phyloP scores from a whole-genome alignment of 37 sponge, comb jelly and placozoan species.

The Agelas oroides region DNA sequence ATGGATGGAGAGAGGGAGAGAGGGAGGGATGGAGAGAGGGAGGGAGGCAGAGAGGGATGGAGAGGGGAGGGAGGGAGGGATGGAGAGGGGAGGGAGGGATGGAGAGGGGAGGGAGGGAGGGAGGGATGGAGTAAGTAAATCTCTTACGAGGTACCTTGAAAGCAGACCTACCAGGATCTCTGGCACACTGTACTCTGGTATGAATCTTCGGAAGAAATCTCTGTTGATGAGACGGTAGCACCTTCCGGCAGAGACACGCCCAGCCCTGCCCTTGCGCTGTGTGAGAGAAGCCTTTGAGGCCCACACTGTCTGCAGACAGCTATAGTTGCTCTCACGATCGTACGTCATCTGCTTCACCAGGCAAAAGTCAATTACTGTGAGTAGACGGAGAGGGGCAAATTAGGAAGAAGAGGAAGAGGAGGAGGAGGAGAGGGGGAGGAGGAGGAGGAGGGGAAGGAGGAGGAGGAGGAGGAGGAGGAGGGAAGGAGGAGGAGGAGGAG shows the following conservation, averaged over 20 bases:
- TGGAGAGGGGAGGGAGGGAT: neutral
- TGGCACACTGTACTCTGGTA: conserved; percentile 72
- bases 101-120: neutral
- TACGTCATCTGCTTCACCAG: conserved; percentile 91
- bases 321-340: conserved; percentile 83
- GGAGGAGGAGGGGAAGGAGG: neutral
- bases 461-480: neutral
- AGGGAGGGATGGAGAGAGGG: conserved; percentile 2
- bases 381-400: neutral
- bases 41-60: neutral
- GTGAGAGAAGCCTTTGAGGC: conserved; percentile 87
- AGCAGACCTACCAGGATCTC: conserved; percentile 83
- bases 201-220: conserved; percentile 53
- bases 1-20: neutral
- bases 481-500: neutral
- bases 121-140: neutral
- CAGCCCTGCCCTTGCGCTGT: conserved; percentile 95
- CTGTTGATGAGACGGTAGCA: conserved; percentile 87
- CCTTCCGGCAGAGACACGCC: conserved; percentile 84
- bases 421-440: neutral
- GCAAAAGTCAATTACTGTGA: conserved; percentile 94
- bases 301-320: conserved; percentile 79
- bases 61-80: neutral
- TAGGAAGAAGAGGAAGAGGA: neutral
- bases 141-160: too few relatives aligned